Evolutionary conservation across 2,888 invertebrate species (phyloP).

Genomic region (Xylocampa areola): DNA sequence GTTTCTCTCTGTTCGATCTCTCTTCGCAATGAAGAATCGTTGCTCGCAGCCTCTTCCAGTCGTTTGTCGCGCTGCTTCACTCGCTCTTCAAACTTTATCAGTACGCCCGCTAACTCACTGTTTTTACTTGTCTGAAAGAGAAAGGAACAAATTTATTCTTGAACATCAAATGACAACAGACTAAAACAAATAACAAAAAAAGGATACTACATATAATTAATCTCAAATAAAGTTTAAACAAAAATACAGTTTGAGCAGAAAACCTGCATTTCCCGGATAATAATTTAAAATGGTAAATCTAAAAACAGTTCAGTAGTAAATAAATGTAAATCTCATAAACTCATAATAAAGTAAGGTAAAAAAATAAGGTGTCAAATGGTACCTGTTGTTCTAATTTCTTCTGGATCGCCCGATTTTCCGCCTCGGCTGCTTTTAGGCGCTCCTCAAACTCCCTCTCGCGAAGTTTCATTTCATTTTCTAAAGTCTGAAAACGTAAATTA

Average conservation of each 20-base stretch:
- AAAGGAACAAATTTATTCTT: background rate
- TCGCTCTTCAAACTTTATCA: conserved; percentile 86
- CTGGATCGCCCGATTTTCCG: conserved; percentile 72
- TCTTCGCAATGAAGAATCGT: conserved; percentile 68
- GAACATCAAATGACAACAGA: no score
- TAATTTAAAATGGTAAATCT: no score
- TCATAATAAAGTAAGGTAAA: no score
- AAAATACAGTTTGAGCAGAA: no score
- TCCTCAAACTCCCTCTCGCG: conserved; percentile 79
- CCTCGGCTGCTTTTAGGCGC: conserved; percentile 70
- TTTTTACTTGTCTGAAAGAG: conserved; percentile 76
- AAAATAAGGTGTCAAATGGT: background rate
- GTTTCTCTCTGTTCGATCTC: conserved; percentile 79
- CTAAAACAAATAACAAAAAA: no score
- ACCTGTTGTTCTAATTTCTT: conserved; percentile 86
- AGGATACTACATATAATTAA: no score
- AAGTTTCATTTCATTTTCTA: conserved; percentile 79
- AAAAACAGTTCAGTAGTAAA: no score
- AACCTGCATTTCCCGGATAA: no score
- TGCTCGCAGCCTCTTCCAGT: conserved; percentile 76
- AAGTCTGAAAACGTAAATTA: conserved; percentile 66
- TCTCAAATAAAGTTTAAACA: no score
- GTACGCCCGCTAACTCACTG: conserved; percentile 82
- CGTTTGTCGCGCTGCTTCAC: conserved; percentile 83
- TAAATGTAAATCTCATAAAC: no score